Conservation (phyloP, 2,797 vertebrate genomes). For the Dipus sagitta region DNA sequence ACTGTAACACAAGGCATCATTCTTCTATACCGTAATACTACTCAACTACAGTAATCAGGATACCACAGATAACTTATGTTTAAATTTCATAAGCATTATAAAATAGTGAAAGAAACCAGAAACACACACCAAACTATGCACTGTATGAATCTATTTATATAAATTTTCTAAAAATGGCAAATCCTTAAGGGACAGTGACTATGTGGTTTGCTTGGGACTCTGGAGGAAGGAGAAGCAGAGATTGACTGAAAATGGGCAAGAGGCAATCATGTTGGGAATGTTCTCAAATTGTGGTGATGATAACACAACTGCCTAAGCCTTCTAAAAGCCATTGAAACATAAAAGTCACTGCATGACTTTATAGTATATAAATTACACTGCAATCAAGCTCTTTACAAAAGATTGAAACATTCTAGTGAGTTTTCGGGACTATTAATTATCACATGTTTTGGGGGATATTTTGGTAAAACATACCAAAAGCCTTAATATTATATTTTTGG, state of each 20-base stretch:
- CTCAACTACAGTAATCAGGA: not conserved
- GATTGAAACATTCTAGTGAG: not conserved
- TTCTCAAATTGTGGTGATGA: not conserved
- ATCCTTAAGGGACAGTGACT: not conserved
- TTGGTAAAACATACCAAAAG: constrained; percentile 43
- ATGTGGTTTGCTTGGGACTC: not conserved
- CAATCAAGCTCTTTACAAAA: constrained; percentile 22
- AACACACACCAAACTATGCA: not conserved
- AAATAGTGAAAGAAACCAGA: not conserved
- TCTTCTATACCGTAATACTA: not conserved
- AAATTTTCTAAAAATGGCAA: constrained; percentile 15
- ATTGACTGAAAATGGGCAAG: not conserved
- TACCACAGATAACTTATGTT: fast-evolving
- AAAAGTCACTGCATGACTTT: constrained; percentile 21
- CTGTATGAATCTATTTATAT: not conserved
- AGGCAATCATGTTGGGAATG: not conserved
- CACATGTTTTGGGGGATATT: constrained; percentile 10
- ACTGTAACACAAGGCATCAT: not conserved
- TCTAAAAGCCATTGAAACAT: constrained; percentile 28
- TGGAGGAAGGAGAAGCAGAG: not conserved
- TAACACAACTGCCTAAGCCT: not conserved
- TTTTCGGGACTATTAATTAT: constrained; percentile 54
- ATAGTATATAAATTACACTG: constrained; percentile 36
- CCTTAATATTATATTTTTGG: not conserved
- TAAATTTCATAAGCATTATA: not conserved